Evolutionary conservation across 2,888 invertebrate species (phyloP), one percentile per base, ranked within the genome.

Genomic region (Melinopterus prodromus): DNA sequence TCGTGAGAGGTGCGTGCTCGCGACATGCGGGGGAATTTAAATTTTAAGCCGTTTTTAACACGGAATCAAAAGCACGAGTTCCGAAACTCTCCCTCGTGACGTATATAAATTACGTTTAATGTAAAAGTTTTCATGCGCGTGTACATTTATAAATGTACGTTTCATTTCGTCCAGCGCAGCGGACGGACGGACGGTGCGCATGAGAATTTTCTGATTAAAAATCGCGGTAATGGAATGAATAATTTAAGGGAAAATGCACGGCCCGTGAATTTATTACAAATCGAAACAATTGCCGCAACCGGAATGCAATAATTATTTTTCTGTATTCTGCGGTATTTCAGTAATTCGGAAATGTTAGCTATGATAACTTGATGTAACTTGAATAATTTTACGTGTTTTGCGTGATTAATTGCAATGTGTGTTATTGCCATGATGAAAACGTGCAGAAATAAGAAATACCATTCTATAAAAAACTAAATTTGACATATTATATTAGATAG

Each of bases 41-140:
- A 53, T 53, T 53, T 53, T 53, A 53, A 53, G 53, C 53, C 53
- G 53, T 53, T 53, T 53, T 4, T 53, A 53, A 53, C 53, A 53
- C 53, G 53, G 12, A 53, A 53, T 53, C 53, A 53, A 53, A 53
- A 53, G 53, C 53, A 53, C 53, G 53, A 53, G 53, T 53, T 53
- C 53, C 53, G 5, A 53, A 53, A 53, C 53, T 53, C 53, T 12
- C 53, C 12, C 12, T 53, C 53, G 9, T 53, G 53, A 53, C 53
- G 53, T 53, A 53, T 53, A 53, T 53, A 53, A 53, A 53, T 53
- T 53, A 53, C 53, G 53, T 53, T 53, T 53, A 53, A 53, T 4
- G 53, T 53, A 53, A 53, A 53, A 53, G 53, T 53, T 53, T 53
- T 53, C 53, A 53, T 53, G 53, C 53, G 53, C 53, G 53, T 53